Conservation (phyloP, 2,113 vertebrate genomes). For the Passer domesticus region DNA sequence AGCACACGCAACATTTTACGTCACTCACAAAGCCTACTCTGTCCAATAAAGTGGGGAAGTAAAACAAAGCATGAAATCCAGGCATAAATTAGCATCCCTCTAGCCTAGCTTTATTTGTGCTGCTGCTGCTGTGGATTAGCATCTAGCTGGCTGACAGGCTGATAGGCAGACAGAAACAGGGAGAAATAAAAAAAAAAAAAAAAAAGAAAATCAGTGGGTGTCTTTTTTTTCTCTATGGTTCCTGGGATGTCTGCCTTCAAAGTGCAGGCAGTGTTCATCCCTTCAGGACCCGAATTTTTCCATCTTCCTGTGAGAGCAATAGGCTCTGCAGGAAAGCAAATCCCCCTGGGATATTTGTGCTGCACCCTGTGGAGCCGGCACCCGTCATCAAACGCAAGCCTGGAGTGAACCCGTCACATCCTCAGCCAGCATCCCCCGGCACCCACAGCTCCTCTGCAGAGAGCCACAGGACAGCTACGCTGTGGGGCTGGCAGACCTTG, state of each 20-base stretch:
- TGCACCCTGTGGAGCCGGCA: background rate
- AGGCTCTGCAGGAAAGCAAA: slow-evolving; percentile 22
- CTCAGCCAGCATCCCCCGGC: background rate
- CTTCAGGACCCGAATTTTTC: slow-evolving; percentile 39
- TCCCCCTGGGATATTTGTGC: background rate
- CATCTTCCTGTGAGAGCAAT: slow-evolving; percentile 3
- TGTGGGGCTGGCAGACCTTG: background rate
- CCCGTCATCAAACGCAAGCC: background rate
- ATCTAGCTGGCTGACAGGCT: slow-evolving; percentile 59
- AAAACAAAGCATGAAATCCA: slow-evolving; percentile 65
- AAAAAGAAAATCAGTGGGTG: slow-evolving; percentile 23
- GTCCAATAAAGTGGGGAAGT: slow-evolving; percentile 66
- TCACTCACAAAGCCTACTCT: slow-evolving; percentile 67
- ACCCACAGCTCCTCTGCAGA: background rate
- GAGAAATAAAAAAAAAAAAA: background rate
- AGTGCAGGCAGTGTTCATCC: slow-evolving; percentile 43
- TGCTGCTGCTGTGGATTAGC: slow-evolving; percentile 63
- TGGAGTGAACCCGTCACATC: background rate
- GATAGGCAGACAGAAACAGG: slow-evolving; percentile 61
- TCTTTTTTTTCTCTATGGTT: slow-evolving; percentile 37
- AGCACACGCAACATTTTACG: slow-evolving; percentile 55
- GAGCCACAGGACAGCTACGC: background rate
- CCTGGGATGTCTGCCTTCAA: slow-evolving; percentile 4
- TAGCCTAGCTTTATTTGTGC: slow-evolving; percentile 59
- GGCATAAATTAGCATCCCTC: slow-evolving; percentile 67